These are phyloP conservation scores for Antrozous pallidus DNA, from an alignment of 2,797 vertebrate species.

Conservation along the genomic window DNA sequence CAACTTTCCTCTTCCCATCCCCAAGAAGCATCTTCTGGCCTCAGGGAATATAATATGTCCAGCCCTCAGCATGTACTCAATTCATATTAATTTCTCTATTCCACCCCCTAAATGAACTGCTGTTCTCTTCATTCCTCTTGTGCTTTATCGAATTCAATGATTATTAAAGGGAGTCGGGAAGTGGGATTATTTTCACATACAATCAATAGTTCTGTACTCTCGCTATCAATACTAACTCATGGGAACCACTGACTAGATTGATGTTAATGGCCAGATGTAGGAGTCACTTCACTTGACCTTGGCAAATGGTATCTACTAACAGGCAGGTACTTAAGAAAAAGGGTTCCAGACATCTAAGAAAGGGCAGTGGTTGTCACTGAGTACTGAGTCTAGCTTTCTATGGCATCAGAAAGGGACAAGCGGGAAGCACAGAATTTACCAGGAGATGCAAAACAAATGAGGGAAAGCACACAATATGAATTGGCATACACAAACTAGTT, in stretches of 20 bases:
- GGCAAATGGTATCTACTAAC: neutral
- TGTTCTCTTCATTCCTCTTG: neutral
- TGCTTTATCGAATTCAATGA: constrained; percentile 16
- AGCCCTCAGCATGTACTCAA: neutral
- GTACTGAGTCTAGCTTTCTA: neutral
- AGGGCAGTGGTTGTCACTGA: neutral
- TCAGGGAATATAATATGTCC: neutral
- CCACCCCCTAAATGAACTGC: neutral
- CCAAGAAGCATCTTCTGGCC: neutral
- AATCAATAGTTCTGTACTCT: neutral
- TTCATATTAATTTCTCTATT: neutral
- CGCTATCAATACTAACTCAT: neutral
- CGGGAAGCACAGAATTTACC: neutral
- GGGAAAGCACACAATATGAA: neutral
- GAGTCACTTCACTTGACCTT: neutral
- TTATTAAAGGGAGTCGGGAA: neutral
- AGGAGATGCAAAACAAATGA: neutral
- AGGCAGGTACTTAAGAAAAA: neutral
- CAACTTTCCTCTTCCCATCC: neutral
- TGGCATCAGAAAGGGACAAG: neutral
- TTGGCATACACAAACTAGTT: neutral
- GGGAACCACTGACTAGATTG: neutral
- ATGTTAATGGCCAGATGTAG: neutral
- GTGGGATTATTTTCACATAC: neutral
- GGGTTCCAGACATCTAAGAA: neutral